phyloP scores from a whole-genome alignment of 2,797 vertebrate species.

The Oreochromis mossambicus region DNA sequence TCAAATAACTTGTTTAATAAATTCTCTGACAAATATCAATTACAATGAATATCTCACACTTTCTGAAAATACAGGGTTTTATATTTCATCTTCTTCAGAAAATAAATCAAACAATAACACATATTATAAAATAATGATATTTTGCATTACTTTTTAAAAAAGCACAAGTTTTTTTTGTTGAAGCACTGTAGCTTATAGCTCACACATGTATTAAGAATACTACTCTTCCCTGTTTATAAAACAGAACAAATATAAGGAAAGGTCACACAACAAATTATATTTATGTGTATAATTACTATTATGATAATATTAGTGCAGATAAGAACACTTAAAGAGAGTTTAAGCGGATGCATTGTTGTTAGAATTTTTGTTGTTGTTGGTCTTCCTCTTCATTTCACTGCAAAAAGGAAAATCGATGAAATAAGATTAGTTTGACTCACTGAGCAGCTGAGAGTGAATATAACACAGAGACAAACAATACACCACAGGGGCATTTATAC shows the following conservation, averaged over 20 bases:
- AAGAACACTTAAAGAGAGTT: background rate
- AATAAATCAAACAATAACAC: background rate
- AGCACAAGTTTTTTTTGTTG: background rate
- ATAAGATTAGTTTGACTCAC: background rate
- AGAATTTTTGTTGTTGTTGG: accelerated
- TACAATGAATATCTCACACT: background rate
- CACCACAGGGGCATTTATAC: background rate
- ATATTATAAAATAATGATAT: background rate
- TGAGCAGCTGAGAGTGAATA: background rate
- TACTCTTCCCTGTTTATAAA: constrained; percentile 61
- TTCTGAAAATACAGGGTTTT: background rate
- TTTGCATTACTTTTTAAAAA: background rate
- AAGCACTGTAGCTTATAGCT: background rate
- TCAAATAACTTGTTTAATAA: background rate
- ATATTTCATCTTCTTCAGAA: background rate
- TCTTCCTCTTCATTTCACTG: background rate
- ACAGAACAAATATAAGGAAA: constrained; percentile 37
- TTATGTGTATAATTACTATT: background rate
- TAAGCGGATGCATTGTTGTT: background rate
- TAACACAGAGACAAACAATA: accelerated
- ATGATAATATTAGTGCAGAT: background rate
- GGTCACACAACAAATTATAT: background rate
- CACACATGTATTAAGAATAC: constrained; percentile 30
- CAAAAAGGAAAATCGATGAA: background rate
- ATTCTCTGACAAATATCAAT: background rate